These are phyloP conservation scores for Lepus americanus DNA, from an alignment of 2,113 vertebrate species.

Conservation along the genomic window DNA sequence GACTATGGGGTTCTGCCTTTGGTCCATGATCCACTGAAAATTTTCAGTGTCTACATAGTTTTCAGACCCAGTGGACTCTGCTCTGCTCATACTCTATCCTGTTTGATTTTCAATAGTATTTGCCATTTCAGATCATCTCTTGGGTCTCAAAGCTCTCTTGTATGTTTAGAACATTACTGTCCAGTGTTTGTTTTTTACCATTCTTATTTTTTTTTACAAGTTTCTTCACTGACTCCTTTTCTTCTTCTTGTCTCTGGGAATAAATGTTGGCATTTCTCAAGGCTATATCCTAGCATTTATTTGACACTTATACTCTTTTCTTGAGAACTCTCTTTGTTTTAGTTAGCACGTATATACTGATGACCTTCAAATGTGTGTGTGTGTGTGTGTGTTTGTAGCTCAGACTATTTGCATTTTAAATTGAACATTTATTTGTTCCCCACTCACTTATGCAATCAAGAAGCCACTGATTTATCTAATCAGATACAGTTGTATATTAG, in stretches of 20 bases:
- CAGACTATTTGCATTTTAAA: slow-evolving; percentile 19
- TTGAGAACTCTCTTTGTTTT: not conserved
- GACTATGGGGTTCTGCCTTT: not conserved
- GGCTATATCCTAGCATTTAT: not conserved
- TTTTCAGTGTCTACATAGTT: not conserved
- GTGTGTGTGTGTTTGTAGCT: not conserved
- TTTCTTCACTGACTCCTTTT: not conserved
- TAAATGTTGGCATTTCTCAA: not conserved
- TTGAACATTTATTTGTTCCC: not conserved
- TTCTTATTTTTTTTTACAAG: not conserved
- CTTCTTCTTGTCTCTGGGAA: not conserved
- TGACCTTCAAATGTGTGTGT: not conserved
- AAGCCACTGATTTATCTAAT: not conserved
- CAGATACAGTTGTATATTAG: not conserved
- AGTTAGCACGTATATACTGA: not conserved
- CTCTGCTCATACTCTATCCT: not conserved
- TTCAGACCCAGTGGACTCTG: not conserved
- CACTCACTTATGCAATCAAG: not conserved
- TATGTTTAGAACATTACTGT: not conserved
- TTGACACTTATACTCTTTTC: not conserved
- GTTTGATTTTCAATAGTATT: not conserved
- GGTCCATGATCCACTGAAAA: not conserved
- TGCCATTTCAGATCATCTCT: not conserved
- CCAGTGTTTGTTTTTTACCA: not conserved
- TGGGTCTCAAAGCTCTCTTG: not conserved